Evolutionary conservation across 2,888 invertebrate species (phyloP).

Genomic region (Lycophotia porphyrea): DNA sequence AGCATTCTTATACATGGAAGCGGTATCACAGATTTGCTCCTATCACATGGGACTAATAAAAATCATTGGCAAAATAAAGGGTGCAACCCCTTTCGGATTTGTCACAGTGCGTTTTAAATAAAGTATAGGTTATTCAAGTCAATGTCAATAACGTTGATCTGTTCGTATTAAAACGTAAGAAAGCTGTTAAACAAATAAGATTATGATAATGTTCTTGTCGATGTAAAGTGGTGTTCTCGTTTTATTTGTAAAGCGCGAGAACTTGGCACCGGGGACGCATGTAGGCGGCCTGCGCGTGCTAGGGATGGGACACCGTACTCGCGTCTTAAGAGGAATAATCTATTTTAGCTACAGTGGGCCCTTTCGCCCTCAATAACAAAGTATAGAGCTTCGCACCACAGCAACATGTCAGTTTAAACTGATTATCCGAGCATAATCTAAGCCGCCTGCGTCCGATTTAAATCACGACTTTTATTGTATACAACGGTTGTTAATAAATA

Average conservation of each 20-base stretch:
- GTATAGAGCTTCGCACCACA: not conserved
- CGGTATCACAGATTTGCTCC: constrained; percentile 8
- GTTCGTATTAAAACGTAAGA: constrained; percentile 23
- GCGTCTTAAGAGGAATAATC: not conserved
- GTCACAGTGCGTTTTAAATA: constrained; percentile 1
- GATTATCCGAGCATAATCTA: not conserved
- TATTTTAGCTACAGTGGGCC: not conserved
- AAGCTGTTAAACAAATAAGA: constrained; percentile 34
- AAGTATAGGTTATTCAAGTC: not conserved
- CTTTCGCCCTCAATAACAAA: not conserved
- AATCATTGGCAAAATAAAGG: constrained; percentile 16
- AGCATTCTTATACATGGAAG: not conserved
- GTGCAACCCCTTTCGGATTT: not conserved
- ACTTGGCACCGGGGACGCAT: constrained; percentile 48
- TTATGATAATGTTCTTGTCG: constrained; percentile 44
- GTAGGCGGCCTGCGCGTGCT: constrained; percentile 16
- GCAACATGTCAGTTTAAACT: not conserved
- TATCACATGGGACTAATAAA: constrained; percentile 32
- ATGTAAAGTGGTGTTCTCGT: constrained; percentile 46
- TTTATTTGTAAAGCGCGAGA: constrained; percentile 43
- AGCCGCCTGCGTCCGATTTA: not conserved
- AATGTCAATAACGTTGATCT: constrained; percentile 19
- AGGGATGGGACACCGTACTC: constrained; percentile 26
- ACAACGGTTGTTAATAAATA: not conserved
- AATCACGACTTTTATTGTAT: not conserved